Percentiles rank a stretch among this genome's conserved stretches.
These are phyloP conservation scores for Cyaniris semiargus DNA, from an alignment of 2,888 invertebrate species.

Conservation along the genomic window DNA sequence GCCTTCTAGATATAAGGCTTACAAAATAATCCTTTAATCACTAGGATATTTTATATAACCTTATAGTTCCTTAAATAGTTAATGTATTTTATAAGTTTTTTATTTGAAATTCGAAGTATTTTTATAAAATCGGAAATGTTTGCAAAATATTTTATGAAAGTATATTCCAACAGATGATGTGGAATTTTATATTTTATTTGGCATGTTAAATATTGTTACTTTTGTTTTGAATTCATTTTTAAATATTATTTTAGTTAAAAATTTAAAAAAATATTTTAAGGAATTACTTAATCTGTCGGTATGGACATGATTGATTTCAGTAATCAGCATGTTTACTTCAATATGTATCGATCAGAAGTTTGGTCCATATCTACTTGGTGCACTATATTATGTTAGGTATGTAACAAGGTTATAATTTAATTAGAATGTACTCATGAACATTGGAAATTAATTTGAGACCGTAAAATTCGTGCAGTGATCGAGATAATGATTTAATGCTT, in stretches of 20 bases:
- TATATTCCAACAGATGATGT: constrained; percentile 5
- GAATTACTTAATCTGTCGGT: constrained; percentile 9
- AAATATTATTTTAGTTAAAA: constrained; percentile 28
- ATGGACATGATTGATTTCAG: constrained; percentile 13
- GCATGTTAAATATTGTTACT: constrained; percentile 27
- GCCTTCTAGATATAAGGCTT: constrained; percentile 55
- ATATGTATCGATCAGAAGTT: constrained; percentile 33
- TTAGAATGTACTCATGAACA: constrained; percentile 48
- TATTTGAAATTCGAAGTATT: constrained; percentile 28
- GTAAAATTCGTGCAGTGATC: constrained; percentile 61
- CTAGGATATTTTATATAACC: constrained; percentile 31
- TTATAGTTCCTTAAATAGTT: constrained; percentile 31
- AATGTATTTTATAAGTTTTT: constrained; percentile 30
- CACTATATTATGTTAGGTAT: constrained; percentile 45
- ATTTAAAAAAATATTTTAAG: constrained; percentile 19
- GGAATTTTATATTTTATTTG: constrained; percentile 27
- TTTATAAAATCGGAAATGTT: constrained; percentile 29
- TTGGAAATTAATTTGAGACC: constrained; percentile 60
- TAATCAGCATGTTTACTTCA: constrained; percentile 16
- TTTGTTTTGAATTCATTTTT: constrained; percentile 28
- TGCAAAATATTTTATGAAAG: constrained; percentile 30
- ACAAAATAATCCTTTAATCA: constrained; percentile 26
- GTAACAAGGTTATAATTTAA: constrained; percentile 42
- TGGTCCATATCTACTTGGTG: constrained; percentile 48
- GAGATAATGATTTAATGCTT: constrained; percentile 61